Conservation (phyloP, 2,888 invertebrate species). For the Caenorhabditis sp. region DNA sequence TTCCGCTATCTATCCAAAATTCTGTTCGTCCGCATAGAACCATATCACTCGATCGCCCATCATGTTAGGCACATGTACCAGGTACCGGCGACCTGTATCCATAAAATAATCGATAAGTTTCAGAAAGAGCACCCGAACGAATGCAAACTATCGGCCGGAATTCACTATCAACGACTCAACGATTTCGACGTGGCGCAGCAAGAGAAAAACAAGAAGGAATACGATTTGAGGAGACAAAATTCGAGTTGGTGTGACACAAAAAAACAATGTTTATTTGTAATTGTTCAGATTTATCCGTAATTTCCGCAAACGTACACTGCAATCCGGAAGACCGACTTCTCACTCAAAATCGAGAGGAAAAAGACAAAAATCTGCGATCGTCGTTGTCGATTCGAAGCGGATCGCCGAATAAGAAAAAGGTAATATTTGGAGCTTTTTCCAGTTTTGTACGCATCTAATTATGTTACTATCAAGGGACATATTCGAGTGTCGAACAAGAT, state of each 20-base stretch:
- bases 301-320: slow-evolving; percentile 47
- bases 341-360: not conserved
- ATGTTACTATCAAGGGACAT: slow-evolving; percentile 21
- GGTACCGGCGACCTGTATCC: no score
- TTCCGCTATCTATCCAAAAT: slow-evolving; percentile 73
- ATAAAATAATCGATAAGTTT: no score
- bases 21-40: slow-evolving; percentile 71
- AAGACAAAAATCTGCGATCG: slow-evolving; percentile 22
- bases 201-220: not conserved
- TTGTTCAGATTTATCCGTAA: slow-evolving; percentile 35
- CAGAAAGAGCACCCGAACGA: slow-evolving; percentile 62
- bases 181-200: slow-evolving; percentile 29
- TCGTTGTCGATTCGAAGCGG: slow-evolving; percentile 33
- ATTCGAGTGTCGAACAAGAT: slow-evolving; percentile 23
- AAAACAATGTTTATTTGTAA: not conserved
- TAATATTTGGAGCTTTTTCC: slow-evolving; percentile 1
- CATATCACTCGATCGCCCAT: slow-evolving; percentile 76
- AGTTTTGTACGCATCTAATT: not conserved
- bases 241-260: slow-evolving; percentile 32
- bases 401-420: slow-evolving; percentile 44
- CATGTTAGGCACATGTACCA: slow-evolving; percentile 75
- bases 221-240: slow-evolving; percentile 22
- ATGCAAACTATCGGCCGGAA: slow-evolving; percentile 35
- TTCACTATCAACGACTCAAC: slow-evolving; percentile 33
- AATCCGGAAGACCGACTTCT: slow-evolving; percentile 47